These are phyloP conservation scores for Drosophila orosa DNA, from an alignment of 1,140 invertebrate species.

Conservation along the genomic window DNA sequence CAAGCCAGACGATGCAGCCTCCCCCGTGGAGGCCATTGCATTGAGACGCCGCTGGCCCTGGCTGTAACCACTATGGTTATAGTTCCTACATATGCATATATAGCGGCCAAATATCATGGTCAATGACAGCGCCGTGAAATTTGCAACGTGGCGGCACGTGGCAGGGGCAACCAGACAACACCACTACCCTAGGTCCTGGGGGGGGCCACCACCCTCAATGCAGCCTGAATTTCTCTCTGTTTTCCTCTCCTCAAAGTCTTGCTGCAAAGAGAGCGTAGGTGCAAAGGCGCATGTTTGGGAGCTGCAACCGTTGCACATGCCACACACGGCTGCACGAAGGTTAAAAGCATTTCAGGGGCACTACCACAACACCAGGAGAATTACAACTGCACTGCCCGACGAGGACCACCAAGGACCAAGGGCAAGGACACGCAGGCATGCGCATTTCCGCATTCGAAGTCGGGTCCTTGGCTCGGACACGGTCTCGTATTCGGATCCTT, in stretches of 20 bases:
- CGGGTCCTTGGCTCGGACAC: slow-evolving; percentile 40
- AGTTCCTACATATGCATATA: neutral
- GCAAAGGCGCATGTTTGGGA: slow-evolving; percentile 66
- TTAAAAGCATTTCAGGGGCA: slow-evolving; percentile 79
- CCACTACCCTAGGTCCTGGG: slow-evolving; percentile 29
- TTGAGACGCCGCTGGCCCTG: slow-evolving; percentile 29
- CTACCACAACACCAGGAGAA: slow-evolving; percentile 33
- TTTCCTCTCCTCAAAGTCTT: neutral
- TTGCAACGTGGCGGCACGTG: slow-evolving; percentile 32
- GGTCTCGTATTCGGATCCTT: slow-evolving; percentile 31
- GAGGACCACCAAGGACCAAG: slow-evolving; percentile 63
- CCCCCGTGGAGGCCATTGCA: slow-evolving; percentile 31
- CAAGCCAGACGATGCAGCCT: neutral
- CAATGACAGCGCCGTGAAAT: slow-evolving; percentile 67
- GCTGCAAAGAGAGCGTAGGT: slow-evolving; percentile 28
- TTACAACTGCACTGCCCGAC: slow-evolving; percentile 39
- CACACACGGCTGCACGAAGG: slow-evolving; percentile 71
- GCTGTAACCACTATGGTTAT: slow-evolving; percentile 9
- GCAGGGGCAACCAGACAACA: slow-evolving; percentile 75
- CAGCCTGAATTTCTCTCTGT: neutral
- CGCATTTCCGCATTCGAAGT: slow-evolving; percentile 74
- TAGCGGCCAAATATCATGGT: slow-evolving; percentile 71
- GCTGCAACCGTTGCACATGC: slow-evolving; percentile 63
- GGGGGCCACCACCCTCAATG: slow-evolving; percentile 7
- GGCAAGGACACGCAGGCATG: slow-evolving; percentile 83